phyloP scores from a whole-genome alignment of 2,797 vertebrate species.

The Momotus momota region DNA sequence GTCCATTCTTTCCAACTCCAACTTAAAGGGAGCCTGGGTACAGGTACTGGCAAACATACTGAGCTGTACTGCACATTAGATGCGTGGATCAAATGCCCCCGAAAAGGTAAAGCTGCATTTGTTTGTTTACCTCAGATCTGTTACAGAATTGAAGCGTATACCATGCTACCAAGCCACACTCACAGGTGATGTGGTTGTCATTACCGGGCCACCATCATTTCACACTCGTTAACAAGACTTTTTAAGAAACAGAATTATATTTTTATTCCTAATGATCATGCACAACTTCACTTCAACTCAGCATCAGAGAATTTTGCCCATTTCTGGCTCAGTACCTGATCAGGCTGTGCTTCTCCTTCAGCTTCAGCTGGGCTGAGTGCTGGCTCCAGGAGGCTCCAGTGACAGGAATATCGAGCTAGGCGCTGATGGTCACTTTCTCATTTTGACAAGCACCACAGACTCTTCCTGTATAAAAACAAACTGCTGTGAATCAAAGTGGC shows the following conservation, averaged over 20 bases:
- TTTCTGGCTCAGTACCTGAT: slow-evolving; percentile 51
- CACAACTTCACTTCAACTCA: neutral
- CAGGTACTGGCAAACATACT: neutral
- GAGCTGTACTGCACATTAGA: neutral
- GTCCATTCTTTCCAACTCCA: neutral
- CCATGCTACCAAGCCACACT: neutral
- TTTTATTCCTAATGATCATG: neutral
- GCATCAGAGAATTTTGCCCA: neutral
- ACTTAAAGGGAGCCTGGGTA: neutral
- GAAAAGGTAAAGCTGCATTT: accelerated
- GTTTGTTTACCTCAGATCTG: neutral
- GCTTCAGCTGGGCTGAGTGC: slow-evolving; percentile 20
- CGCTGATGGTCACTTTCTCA: slow-evolving; percentile 38
- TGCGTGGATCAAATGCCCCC: neutral
- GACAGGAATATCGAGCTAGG: neutral
- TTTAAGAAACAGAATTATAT: neutral
- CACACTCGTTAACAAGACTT: neutral
- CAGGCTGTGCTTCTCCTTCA: slow-evolving; percentile 36
- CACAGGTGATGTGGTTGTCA: neutral
- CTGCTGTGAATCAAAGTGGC: slow-evolving; percentile 12
- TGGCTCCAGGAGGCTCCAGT: slow-evolving; percentile 1
- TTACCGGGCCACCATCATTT: neutral
- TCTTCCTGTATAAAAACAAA: slow-evolving; percentile 54
- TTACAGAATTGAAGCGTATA: neutral
- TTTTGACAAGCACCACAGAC: slow-evolving; percentile 3